Conservation (phyloP, 2,113 vertebrate species). For the Alosa alosa region DNA sequence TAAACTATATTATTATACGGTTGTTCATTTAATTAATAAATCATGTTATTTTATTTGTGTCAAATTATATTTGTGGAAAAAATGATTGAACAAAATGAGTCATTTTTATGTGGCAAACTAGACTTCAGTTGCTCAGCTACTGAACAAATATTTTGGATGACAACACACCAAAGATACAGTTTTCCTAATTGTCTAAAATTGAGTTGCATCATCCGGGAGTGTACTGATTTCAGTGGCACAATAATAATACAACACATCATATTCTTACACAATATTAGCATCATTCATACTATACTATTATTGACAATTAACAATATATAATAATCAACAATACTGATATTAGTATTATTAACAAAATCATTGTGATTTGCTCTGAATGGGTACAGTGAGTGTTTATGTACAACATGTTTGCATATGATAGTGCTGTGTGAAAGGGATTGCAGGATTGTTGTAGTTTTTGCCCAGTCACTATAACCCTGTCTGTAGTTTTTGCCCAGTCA, state of each 20-base stretch:
- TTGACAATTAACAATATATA: too few relatives aligned
- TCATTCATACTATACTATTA: too few relatives aligned
- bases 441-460: neutral
- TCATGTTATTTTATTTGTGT: neutral
- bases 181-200: neutral
- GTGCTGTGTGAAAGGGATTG: neutral
- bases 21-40: neutral
- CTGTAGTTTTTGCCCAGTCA: neutral
- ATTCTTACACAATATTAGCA: too few relatives aligned
- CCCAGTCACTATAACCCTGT: neutral
- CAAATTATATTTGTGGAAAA: neutral
- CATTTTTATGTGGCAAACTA: neutral
- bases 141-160: neutral
- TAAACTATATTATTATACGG: too few relatives aligned
- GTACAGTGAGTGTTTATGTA: too few relatives aligned
- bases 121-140: neutral
- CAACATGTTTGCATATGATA: neutral
- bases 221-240: too few relatives aligned
- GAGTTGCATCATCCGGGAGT: neutral
- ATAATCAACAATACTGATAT: too few relatives aligned
- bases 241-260: too few relatives aligned
- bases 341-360: too few relatives aligned
- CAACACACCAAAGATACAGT: neutral
- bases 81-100: neutral
- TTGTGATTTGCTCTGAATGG: too few relatives aligned